Evolutionary conservation across 2,888 invertebrate genomes (phyloP).

Genomic region (Agapostemon virescens): DNA sequence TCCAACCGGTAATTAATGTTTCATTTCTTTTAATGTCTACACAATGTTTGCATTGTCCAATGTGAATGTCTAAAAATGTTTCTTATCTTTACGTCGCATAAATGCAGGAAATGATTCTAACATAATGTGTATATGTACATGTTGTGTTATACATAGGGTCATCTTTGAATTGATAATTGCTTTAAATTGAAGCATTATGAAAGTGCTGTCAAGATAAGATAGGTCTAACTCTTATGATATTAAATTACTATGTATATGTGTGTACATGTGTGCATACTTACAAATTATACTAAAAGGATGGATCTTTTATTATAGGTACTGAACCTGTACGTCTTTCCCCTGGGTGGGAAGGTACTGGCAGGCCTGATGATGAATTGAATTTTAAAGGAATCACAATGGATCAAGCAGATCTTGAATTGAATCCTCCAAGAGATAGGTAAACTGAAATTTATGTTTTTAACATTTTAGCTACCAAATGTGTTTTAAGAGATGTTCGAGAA

Average conservation of each 20-base stretch:
- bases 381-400: conserved; percentile 88
- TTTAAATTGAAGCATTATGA: conserved; percentile 57
- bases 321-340: conserved; percentile 93
- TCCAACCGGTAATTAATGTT: conserved; percentile 58
- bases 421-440: conserved; percentile 88
- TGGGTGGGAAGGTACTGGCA: conserved; percentile 92
- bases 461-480: background rate
- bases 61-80: background rate
- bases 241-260: conserved; percentile 1
- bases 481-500: background rate
- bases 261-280: too few species aligned
- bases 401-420: conserved; percentile 86
- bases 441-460: conserved; percentile 30
- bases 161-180: conserved; percentile 58
- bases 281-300: background rate
- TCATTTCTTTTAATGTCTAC: conserved; percentile 34
- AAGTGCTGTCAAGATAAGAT: conserved; percentile 11
- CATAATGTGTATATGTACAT: background rate
- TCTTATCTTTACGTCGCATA: background rate
- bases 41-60: background rate
- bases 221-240: conserved; percentile 17
- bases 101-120: conserved; percentile 20
- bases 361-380: conserved; percentile 91
- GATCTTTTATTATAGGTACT: conserved; percentile 78
- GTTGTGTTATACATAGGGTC: conserved; percentile 15